These are phyloP conservation scores for Furcula furcula DNA, from an alignment of 2,888 invertebrate genomes.

Conservation along the genomic window DNA sequence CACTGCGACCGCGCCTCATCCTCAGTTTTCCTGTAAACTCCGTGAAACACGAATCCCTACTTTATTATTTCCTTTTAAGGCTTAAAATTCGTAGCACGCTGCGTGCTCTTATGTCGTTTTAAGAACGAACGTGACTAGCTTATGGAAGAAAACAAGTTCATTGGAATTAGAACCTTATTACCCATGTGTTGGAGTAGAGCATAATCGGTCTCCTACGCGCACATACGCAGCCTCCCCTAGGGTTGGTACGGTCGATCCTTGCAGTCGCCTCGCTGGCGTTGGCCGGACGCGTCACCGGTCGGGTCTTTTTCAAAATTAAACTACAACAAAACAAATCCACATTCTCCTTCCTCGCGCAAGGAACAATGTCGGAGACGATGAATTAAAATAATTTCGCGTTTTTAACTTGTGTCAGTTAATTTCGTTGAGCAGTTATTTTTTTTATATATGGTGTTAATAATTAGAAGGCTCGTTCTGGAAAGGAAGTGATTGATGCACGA, in stretches of 20 bases:
- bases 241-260: constrained; percentile 76
- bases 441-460: constrained; percentile 32
- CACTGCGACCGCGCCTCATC: constrained; percentile 61
- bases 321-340: constrained; percentile 57
- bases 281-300: constrained; percentile 66
- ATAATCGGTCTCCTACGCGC: constrained; percentile 42
- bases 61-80: constrained; percentile 32
- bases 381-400: constrained; percentile 59
- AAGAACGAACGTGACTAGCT: constrained; percentile 40
- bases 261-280: constrained; percentile 77
- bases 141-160: constrained; percentile 29
- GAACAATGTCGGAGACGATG: constrained; percentile 53
- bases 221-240: constrained; percentile 78
- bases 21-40: constrained; percentile 44
- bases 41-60: constrained; percentile 30
- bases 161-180: constrained; percentile 44
- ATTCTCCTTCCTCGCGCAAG: constrained; percentile 64
- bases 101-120: constrained; percentile 41
- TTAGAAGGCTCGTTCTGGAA: constrained; percentile 24
- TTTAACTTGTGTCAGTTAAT: constrained; percentile 69
- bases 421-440: constrained; percentile 56
- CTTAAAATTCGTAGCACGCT: constrained; percentile 23
- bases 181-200: constrained; percentile 26
- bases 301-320: constrained; percentile 42
- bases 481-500: constrained; percentile 27